phyloP scores from a whole-genome alignment of 2,888 invertebrate genomes.

The Euzophera pinguis region DNA sequence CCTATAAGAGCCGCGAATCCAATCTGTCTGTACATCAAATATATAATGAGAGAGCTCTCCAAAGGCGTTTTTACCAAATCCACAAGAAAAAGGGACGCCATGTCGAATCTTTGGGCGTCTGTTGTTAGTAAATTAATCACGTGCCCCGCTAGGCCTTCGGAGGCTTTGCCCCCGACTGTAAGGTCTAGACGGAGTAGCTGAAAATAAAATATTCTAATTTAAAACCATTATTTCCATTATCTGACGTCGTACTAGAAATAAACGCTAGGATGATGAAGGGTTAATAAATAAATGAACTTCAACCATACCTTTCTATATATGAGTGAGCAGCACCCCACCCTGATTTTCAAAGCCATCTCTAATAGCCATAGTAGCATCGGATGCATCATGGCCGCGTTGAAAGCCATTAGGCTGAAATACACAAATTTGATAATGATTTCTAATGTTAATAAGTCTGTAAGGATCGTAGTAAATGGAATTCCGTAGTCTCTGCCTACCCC shows the following conservation, averaged over 20 bases:
- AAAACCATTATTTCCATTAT: too few relatives aligned
- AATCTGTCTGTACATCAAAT: slow-evolving; percentile 83
- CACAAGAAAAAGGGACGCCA: slow-evolving; percentile 88
- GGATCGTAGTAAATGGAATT: too few relatives aligned
- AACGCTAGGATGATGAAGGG: too few relatives aligned
- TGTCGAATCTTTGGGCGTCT: slow-evolving; percentile 92
- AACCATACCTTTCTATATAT: slow-evolving; percentile 87
- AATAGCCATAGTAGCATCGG: slow-evolving; percentile 83
- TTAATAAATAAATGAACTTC: too few relatives aligned
- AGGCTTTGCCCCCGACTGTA: slow-evolving; percentile 76
- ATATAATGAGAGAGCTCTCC: slow-evolving; percentile 87
- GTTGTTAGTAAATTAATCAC: slow-evolving; percentile 90
- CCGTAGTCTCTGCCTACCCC: too few relatives aligned
- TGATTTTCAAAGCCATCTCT: slow-evolving; percentile 84
- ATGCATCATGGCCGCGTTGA: slow-evolving; percentile 67
- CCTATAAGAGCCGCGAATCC: slow-evolving; percentile 80
- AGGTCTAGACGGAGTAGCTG: slow-evolving; percentile 86
- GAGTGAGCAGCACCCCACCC: slow-evolving; percentile 84
- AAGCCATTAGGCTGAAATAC: slow-evolving; percentile 54
- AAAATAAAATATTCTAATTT: slow-evolving; percentile 22
- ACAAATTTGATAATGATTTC: too few relatives aligned
- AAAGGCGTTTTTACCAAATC: slow-evolving; percentile 91
- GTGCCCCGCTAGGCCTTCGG: slow-evolving; percentile 83
- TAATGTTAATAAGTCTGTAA: too few relatives aligned
- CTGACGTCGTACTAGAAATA: too few relatives aligned